Percentiles rank a stretch among this genome's conserved stretches.
Evolutionary conservation across 2,888 invertebrate species (phyloP).

Genomic region (Synanthedon tipuliformis): DNA sequence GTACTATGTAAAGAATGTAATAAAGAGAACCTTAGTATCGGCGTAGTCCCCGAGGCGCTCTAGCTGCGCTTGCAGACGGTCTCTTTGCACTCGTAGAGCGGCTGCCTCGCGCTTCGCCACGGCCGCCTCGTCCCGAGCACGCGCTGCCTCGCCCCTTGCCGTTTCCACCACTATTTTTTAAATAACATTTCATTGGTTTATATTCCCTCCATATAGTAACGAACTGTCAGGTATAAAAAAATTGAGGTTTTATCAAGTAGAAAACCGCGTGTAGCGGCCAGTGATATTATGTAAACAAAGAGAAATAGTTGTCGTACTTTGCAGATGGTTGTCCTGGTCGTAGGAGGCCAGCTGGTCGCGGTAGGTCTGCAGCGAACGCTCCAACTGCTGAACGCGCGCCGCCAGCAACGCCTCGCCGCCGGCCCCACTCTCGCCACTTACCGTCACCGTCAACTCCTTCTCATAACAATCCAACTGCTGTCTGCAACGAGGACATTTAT

Average conservation of each 20-base stretch:
- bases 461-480: conserved; percentile 85
- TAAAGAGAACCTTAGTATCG: conserved; percentile 25
- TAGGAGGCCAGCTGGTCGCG: conserved; percentile 76
- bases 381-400: conserved; percentile 78
- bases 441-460: conserved; percentile 77
- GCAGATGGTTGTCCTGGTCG: conserved; percentile 63
- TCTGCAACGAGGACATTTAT: conserved; percentile 44
- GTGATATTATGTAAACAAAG: too few relatives aligned
- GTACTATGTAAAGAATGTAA: too few relatives aligned
- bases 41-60: conserved; percentile 47
- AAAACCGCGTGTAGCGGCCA: too few relatives aligned
- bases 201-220: too few relatives aligned
- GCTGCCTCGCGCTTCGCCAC: conserved; percentile 56
- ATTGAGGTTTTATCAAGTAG: too few relatives aligned
- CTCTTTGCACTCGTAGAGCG: conserved; percentile 64
- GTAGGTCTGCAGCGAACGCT: conserved; percentile 79
- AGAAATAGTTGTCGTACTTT: too few relatives aligned
- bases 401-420: conserved; percentile 35
- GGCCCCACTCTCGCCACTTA: conserved; percentile 7
- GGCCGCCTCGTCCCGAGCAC: conserved; percentile 73
- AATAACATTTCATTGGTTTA: too few relatives aligned
- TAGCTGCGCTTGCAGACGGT: conserved; percentile 75
- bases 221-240: too few relatives aligned
- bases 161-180: conserved; percentile 31
- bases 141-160: conserved; percentile 65